These are phyloP conservation scores for Esox lucius DNA, from an alignment of 2,797 vertebrate species.

Conservation along the genomic window DNA sequence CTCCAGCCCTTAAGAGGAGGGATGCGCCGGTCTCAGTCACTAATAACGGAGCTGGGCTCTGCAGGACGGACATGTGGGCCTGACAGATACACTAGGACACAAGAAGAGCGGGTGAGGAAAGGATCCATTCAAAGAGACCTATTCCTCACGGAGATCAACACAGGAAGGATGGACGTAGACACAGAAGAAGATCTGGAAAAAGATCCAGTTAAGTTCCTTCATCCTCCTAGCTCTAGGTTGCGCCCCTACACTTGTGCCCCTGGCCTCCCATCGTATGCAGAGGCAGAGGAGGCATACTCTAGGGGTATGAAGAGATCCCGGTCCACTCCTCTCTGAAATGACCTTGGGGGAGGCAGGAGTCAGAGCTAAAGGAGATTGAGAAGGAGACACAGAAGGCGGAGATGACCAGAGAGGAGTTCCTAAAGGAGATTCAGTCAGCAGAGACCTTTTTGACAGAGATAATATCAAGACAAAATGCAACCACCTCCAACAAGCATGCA, in stretches of 20 bases:
- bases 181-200: constrained; percentile 42
- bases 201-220: constrained; percentile 71
- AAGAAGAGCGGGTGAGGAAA: constrained; percentile 51
- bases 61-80: constrained; percentile 59
- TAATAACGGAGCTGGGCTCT: constrained; percentile 75
- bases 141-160: constrained; percentile 81
- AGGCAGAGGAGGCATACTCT: constrained; percentile 72
- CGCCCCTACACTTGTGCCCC: constrained; percentile 63
- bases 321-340: constrained; percentile 68
- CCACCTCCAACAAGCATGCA: constrained; percentile 52
- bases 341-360: constrained; percentile 62
- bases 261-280: constrained; percentile 63
- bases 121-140: constrained; percentile 72
- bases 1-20: constrained; percentile 69
- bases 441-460: constrained; percentile 83
- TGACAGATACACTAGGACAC: constrained; percentile 53
- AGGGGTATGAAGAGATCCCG: constrained; percentile 73
- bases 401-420: constrained; percentile 79
- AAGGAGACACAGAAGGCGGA: constrained; percentile 62
- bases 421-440: constrained; percentile 80
- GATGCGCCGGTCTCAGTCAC: constrained; percentile 75
- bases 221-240: constrained; percentile 65
- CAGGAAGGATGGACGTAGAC: constrained; percentile 61
- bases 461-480: constrained; percentile 74
- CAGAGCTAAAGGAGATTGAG: constrained; percentile 54